Percentiles rank a stretch among this genome's conserved stretches.
Evolutionary conservation across 2,113 vertebrate species (phyloP).

Genomic region (Apistogramma diplotaenia): DNA sequence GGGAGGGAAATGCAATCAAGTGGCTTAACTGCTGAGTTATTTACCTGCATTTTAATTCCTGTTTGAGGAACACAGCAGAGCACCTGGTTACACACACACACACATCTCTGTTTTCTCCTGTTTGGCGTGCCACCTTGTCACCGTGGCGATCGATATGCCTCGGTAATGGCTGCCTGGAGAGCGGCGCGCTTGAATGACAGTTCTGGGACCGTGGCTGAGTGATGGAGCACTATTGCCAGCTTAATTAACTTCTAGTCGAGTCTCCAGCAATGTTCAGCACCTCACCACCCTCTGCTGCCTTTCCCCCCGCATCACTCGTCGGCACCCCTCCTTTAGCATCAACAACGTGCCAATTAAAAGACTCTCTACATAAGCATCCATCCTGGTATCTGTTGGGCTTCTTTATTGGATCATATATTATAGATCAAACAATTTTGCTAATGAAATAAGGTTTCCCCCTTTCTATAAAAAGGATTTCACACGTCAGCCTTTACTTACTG

Average conservation of each 20-base stretch:
- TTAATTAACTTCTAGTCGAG: conserved; percentile 76
- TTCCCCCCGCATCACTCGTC: background rate
- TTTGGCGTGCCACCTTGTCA: conserved; percentile 57
- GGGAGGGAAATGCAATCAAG: conserved; percentile 70
- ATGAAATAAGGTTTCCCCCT: conserved; percentile 9
- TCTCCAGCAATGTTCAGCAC: conserved; percentile 54
- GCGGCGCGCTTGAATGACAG: conserved; percentile 64
- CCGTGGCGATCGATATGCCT: conserved; percentile 63
- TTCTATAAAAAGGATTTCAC: background rate
- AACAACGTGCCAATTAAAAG: conserved; percentile 59
- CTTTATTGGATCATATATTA: conserved; percentile 26
- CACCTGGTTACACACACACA: background rate
- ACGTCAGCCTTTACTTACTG: background rate
- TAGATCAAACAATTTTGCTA: conserved; percentile 41
- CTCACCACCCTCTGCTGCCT: background rate
- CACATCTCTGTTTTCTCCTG: conserved; percentile 25
- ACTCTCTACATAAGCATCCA: conserved; percentile 31
- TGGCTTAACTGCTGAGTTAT: conserved; percentile 53
- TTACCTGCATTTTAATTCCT: conserved; percentile 74
- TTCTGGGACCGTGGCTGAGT: conserved; percentile 58
- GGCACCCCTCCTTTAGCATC: conserved; percentile 9
- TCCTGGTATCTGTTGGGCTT: background rate
- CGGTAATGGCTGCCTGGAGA: conserved; percentile 71
- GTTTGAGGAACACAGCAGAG: conserved; percentile 19
- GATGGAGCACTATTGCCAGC: conserved; percentile 62